Evolutionary conservation across 2,113 vertebrate genomes (phyloP).

Genomic region (Xiphorhynchus elegans): DNA sequence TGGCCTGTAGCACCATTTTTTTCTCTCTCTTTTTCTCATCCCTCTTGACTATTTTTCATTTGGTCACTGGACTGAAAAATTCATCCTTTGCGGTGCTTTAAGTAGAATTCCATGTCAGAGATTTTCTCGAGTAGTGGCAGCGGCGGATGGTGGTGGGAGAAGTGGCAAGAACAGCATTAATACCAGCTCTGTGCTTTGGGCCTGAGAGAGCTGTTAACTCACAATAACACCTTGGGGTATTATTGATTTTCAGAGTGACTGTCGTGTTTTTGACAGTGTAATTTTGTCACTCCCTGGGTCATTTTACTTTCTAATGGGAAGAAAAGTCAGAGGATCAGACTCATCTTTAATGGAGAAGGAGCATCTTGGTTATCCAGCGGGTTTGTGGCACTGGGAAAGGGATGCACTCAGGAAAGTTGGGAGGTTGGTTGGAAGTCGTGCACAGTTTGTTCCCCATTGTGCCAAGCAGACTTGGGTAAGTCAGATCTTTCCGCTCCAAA

Average conservation of each 20-base stretch:
- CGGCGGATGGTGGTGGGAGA: neutral
- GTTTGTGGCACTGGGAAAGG: neutral
- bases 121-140: neutral
- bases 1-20: neutral
- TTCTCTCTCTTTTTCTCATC: constrained; percentile 23
- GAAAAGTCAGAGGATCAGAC: neutral
- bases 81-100: neutral
- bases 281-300: constrained; percentile 33
- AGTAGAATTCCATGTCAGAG: constrained; percentile 47
- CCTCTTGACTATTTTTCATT: neutral
- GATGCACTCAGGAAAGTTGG: fast-evolving
- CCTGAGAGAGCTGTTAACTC: constrained; percentile 33
- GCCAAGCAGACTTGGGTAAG: neutral
- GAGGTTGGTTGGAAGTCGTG: neutral
- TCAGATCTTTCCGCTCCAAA: neutral
- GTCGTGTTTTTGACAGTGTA: constrained; percentile 39
- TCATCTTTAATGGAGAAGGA: neutral
- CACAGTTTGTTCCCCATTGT: neutral
- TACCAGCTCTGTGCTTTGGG: neutral
- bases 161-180: neutral
- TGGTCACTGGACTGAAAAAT: constrained; percentile 32
- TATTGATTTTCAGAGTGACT: constrained; percentile 59
- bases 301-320: constrained; percentile 59
- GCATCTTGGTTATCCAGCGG: neutral
- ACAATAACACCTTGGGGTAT: constrained; percentile 30